These are phyloP conservation scores for Alcis repandata DNA, from an alignment of 2,888 invertebrate genomes.

Conservation along the genomic window DNA sequence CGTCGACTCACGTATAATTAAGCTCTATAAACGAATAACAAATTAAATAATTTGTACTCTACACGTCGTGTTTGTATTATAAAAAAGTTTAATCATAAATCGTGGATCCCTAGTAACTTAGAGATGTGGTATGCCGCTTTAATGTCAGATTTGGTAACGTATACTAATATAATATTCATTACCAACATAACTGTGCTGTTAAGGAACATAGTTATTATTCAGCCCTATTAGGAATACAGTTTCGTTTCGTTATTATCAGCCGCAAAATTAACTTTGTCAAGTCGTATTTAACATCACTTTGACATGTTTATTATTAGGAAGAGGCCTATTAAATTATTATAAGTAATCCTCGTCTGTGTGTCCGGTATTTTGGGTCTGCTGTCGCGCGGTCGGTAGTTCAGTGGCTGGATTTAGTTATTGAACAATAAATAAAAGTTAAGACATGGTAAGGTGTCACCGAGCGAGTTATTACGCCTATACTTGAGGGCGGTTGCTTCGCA, in stretches of 20 bases:
- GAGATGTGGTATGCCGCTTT: conserved; percentile 73
- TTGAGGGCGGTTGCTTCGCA: conserved; percentile 43
- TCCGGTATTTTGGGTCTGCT: conserved; percentile 76
- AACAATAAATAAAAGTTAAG: conserved; percentile 69
- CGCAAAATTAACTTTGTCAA: conserved; percentile 58
- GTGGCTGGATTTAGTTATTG: conserved; percentile 63
- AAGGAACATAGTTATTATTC: conserved; percentile 4
- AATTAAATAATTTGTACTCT: conserved; percentile 80
- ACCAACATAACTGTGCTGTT: conserved; percentile 49
- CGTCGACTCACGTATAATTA: conserved; percentile 70
- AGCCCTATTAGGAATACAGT: conserved; percentile 51
- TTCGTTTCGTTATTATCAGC: conserved; percentile 26
- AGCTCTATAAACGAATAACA: conserved; percentile 77
- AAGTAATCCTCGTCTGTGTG: conserved; percentile 78
- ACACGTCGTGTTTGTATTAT: conserved; percentile 79
- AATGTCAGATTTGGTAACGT: conserved; percentile 81
- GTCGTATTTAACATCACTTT: conserved; percentile 77
- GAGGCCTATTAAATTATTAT: conserved; percentile 83
- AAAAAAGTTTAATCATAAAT: conserved; percentile 79
- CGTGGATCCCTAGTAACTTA: conserved; percentile 76
- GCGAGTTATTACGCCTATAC: conserved; percentile 56
- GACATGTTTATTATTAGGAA: conserved; percentile 85
- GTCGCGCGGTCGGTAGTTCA: conserved; percentile 65
- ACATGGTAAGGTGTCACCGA: conserved; percentile 69
- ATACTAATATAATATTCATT: conserved; percentile 72